Evolutionary conservation across 2,888 invertebrate species (phyloP), one percentile per base, ranked within the genome.

Genomic region (Scaptomyza caliginosa): DNA sequence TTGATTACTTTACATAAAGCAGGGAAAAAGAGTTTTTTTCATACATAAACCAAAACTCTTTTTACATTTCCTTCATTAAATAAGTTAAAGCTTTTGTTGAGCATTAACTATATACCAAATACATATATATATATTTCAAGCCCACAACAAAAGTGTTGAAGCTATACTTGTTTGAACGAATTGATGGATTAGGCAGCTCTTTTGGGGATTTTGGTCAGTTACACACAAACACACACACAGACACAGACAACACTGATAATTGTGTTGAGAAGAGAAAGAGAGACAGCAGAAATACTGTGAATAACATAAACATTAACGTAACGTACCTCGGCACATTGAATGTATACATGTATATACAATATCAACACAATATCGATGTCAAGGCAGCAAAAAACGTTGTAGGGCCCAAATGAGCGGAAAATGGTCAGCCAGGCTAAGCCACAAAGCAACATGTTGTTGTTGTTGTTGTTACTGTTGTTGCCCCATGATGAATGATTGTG

Each of bases 401-500:
- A 16, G 57, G 50, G 40, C 46, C 30, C 58, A 76, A 79, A 73
- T 71, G 67, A 65, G 74, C 77, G 63, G 63, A 77, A 81, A 77
- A 74, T 67, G 71, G 76, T 70, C 67, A 59, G 48, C 48, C 46
- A 16, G 54, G 40, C 60, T 51, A 45, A 45, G 45, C 54, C 69
- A 19, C 40, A 54, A 26, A 52, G 69, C 81, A 60, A 60, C 77
- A 72, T 67, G 68, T 71, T 64, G 45, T 62, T 70, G 52, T 74
- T 68, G 68, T 43, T 64, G 57, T 2, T 43, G 26, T 43, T 49
- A 49, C 30, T 57, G 36, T 4, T 64, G 54, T 16, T 57, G 58
- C 66, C 57, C 58, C 81, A 78, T 86, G 83, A 84, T 84, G 83
- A 81, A 84, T 84, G 85, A 74, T 76, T 81, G 85, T 54, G 84